These are phyloP conservation scores for Vireo griseus DNA, from an alignment of 2,797 vertebrate genomes.

Conservation along the genomic window DNA sequence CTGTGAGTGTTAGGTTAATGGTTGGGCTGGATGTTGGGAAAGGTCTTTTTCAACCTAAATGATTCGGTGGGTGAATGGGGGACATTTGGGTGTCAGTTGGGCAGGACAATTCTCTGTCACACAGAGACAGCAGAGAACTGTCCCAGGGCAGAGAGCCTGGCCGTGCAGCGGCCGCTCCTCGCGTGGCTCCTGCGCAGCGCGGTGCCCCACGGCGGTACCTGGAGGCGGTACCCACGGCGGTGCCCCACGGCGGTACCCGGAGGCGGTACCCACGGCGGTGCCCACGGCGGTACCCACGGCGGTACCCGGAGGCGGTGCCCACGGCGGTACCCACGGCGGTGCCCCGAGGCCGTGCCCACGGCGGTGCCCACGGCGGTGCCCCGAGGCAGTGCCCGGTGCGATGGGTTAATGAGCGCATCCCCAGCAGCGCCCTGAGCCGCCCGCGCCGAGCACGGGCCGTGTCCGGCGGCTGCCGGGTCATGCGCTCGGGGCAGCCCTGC, in stretches of 20 bases:
- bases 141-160: accelerated
- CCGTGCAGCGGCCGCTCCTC: accelerated
- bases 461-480: accelerated
- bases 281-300: no score
- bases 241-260: no score
- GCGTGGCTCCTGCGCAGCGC: neutral
- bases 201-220: neutral
- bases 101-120: accelerated
- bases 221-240: no score
- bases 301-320: neutral
- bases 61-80: neutral
- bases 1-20: neutral
- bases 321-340: no score
- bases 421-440: neutral
- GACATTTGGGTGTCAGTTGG: no score
- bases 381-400: neutral
- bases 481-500: neutral
- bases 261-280: no score
- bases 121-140: accelerated
- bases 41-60: neutral
- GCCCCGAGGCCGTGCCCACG: accelerated
- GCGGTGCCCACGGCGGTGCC: no score
- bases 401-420: accelerated
- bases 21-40: neutral
- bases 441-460: accelerated